Conservation (phyloP, 1,140 invertebrate genomes). For the Anthonomus grandis region DNA sequence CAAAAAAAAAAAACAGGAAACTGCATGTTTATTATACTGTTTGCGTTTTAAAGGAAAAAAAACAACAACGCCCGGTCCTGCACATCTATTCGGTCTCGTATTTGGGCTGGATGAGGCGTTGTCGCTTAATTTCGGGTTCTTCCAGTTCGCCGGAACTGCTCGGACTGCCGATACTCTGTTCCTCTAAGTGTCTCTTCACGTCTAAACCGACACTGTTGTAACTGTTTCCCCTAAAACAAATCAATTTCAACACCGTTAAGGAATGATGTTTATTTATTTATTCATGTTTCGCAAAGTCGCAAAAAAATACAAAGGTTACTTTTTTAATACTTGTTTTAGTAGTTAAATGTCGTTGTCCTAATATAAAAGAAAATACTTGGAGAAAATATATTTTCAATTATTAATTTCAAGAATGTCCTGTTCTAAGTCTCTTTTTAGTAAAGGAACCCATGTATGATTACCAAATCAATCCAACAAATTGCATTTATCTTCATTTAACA, state of each 20-base stretch:
- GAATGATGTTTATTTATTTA: not conserved
- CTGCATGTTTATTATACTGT: not conserved
- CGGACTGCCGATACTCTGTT: conserved; percentile 44
- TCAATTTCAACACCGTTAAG: conserved; percentile 13
- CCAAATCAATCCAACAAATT: no score
- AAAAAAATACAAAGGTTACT: not conserved
- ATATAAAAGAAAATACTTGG: no score
- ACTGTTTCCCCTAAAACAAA: conserved; percentile 27
- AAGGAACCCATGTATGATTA: no score
- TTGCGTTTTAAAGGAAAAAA: not conserved
- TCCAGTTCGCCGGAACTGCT: conserved; percentile 40
- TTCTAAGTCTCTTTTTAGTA: no score
- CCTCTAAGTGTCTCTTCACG: conserved; percentile 45
- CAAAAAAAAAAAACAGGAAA: not conserved
- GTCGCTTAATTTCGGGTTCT: conserved; percentile 44
- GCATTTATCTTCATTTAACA: no score
- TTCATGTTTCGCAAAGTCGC: no score
- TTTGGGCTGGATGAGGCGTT: conserved; percentile 39
- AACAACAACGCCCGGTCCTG: not conserved
- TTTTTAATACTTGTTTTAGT: no score
- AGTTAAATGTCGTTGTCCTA: not conserved
- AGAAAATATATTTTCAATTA: no score
- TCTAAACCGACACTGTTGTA: conserved; percentile 39
- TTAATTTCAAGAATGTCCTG: no score
- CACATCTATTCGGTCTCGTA: conserved; percentile 44